Evolutionary conservation across 2,797 vertebrate species (phyloP).

Genomic region (Fratercula arctica): DNA sequence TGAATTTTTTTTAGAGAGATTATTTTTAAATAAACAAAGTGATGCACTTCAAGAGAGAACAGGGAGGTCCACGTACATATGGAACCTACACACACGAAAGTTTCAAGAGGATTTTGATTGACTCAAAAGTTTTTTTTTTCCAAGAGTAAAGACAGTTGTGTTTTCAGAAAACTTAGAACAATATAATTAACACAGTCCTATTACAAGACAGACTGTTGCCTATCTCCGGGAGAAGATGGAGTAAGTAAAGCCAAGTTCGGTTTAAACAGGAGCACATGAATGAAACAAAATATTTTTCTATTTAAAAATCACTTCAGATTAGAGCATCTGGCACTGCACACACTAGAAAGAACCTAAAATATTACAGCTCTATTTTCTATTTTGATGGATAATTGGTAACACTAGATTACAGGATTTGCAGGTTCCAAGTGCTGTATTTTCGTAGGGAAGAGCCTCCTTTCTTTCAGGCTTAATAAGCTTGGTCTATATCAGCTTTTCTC

Average conservation of each 20-base stretch:
- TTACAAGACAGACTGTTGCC: constrained; percentile 9
- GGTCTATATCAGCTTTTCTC: constrained; percentile 80
- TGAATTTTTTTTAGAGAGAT: background rate
- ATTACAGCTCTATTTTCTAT: constrained; percentile 75
- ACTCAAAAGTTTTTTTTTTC: background rate
- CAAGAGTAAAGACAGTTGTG: background rate
- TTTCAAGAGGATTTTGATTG: background rate
- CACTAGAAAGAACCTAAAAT: constrained; percentile 66
- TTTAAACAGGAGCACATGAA: constrained; percentile 52
- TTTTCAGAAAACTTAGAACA: constrained; percentile 43
- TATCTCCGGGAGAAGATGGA: constrained; percentile 4
- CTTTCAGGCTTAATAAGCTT: constrained; percentile 79
- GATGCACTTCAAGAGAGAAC: background rate
- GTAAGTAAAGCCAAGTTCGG: constrained; percentile 56
- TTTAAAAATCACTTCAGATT: constrained; percentile 70
- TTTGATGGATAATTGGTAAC: constrained; percentile 75
- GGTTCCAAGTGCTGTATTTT: constrained; percentile 76
- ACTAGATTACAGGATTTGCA: constrained; percentile 78
- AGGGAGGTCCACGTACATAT: background rate
- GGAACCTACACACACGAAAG: background rate
- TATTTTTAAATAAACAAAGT: background rate
- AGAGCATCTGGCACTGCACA: constrained; percentile 43
- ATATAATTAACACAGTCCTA: background rate
- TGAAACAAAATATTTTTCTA: constrained; percentile 58
- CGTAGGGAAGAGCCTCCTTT: constrained; percentile 70